These are phyloP conservation scores for Champsocephalus gunnari DNA, from an alignment of 2,797 vertebrate genomes.

Conservation along the genomic window DNA sequence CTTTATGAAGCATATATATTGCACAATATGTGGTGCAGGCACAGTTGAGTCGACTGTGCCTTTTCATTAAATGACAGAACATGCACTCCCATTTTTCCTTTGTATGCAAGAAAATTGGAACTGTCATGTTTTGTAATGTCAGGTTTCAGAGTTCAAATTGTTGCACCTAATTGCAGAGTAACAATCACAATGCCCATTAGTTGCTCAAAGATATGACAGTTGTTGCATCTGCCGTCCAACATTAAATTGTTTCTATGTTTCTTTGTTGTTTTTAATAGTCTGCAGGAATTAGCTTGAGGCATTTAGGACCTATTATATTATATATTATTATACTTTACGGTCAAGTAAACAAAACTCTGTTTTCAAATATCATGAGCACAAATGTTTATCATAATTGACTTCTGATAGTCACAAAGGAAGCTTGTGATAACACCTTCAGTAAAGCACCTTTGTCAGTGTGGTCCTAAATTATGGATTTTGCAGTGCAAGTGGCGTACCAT, in stretches of 20 bases:
- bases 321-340: not conserved
- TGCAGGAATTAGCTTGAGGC: not conserved
- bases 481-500: not conserved
- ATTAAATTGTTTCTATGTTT: slow-evolving; percentile 10
- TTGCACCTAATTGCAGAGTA: not conserved
- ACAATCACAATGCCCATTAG: not conserved
- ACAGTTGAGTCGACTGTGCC: slow-evolving; percentile 9
- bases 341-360: not conserved
- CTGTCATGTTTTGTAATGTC: slow-evolving; percentile 9
- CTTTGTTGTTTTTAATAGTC: not conserved
- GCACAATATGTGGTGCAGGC: slow-evolving; percentile 17
- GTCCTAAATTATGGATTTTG: not conserved
- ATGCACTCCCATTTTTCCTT: slow-evolving; percentile 2
- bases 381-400: not conserved
- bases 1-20: slow-evolving; percentile 31
- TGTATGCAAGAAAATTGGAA: not conserved
- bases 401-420: not conserved
- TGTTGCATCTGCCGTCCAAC: slow-evolving; percentile 1
- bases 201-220: slow-evolving; percentile 3
- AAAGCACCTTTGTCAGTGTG: not conserved
- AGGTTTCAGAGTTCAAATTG: slow-evolving; percentile 1
- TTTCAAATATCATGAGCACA: not conserved
- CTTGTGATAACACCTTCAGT: not conserved
- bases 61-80: slow-evolving; percentile 17
- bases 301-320: not conserved